Base-by-base conservation (phyloP, 2,113 vertebrate genomes). In the Cephalophus harveyi region DNA sequence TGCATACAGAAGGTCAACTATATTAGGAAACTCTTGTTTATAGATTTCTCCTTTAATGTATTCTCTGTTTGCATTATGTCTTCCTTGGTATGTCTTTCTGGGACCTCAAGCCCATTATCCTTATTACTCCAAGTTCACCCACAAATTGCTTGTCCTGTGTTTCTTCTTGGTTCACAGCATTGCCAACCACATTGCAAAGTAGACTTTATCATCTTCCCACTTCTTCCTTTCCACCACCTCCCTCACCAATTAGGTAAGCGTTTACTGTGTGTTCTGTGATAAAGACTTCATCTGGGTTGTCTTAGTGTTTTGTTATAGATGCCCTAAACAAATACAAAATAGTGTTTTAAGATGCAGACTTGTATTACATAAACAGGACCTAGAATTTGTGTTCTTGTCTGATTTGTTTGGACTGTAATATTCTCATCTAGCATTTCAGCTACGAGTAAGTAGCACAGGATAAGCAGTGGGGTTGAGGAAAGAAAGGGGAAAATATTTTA, bases 271-370 rank as follows among this genome's bases (percentile, higher is more conserved):
- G 19, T 83, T 88, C 46, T 94, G 19, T 76, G 17, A n/a, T 59
- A 88, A 95, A 40, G 46, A 33, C 9, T 91, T 96, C 54, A 28
- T 87, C n/a, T 87, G 55, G 36, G 23, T 88, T 94, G 30, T 93
- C 91, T 74, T 91, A 83, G n/a, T 79, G 64, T 94, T 94, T 93
- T 79, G 48, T 64, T 96, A 21, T 78, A 62, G 83, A 79, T 79
- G 5, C 36, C 33, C 21, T 91, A 91, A 96, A 84, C 55, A 90
- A 89, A 87, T 60, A 13, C 6, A 81, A 46, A 92, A 67, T n/a
- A 36, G 28, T 50, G 48, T 64, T 88, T 91, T 76, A 84, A 84
- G 54, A 50, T 67, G 11, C 19, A 83, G 55, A 15, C 46, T 74
- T 91, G 15, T 25, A 25, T 91, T 91, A 62, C 14, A 28, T 64